These are phyloP conservation scores for Holacanthella duospinosa DNA, from an alignment of 2,888 invertebrate genomes.

Conservation along the genomic window DNA sequence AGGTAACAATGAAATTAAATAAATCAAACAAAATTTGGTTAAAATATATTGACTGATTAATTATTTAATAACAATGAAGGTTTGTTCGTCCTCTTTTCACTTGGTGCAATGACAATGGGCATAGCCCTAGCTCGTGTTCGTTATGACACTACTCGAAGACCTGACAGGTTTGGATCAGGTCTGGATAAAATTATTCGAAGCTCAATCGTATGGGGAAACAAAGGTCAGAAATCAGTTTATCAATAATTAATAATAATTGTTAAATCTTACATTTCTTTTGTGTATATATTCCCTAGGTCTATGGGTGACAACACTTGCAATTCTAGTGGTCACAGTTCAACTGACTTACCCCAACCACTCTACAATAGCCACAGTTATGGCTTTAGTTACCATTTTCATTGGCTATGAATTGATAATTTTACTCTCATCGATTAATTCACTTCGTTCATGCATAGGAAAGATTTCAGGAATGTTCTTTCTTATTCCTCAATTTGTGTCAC, in stretches of 20 bases:
- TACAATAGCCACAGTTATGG: constrained; percentile 13
- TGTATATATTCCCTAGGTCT: constrained; percentile 18
- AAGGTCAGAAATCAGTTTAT: constrained; percentile 28
- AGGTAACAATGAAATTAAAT: too few species aligned
- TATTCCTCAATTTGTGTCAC: constrained; percentile 31
- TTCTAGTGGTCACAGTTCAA: constrained; percentile 24
- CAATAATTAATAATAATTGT: not conserved
- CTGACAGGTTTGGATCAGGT: constrained; percentile 28
- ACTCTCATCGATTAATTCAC: constrained; percentile 16
- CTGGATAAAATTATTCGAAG: constrained; percentile 20
- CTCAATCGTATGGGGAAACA: constrained; percentile 25
- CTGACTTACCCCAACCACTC: constrained; percentile 8
- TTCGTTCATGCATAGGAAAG: not conserved
- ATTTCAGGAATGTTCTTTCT: constrained; percentile 26
- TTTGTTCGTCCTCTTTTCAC: constrained; percentile 12
- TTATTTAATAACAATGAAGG: too few species aligned
- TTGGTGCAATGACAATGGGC: constrained; percentile 18
- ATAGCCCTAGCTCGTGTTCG: constrained; percentile 30
- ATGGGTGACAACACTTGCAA: constrained; percentile 27
- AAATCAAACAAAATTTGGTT: not conserved
- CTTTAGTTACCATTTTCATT: constrained; percentile 18
- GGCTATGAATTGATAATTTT: constrained; percentile 27
- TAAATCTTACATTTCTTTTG: not conserved
- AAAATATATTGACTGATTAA: not conserved
- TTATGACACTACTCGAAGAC: constrained; percentile 22